Base-by-base conservation (phyloP, 2,888 invertebrate species). In the Agrotis segetum region DNA sequence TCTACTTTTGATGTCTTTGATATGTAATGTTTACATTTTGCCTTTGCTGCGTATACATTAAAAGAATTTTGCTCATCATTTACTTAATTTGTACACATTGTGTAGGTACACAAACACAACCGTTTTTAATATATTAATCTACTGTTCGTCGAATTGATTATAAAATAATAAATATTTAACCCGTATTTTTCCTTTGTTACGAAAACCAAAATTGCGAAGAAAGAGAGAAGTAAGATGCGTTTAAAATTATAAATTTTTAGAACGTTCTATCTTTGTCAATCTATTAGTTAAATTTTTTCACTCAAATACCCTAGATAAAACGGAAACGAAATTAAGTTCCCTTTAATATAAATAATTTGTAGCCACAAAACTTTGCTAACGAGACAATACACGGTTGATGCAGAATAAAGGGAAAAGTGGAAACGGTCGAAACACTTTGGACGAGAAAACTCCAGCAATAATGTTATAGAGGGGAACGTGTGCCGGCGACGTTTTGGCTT, bases 401-500 rank as follows among this genome's bases (percentile, higher is more conserved):
- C 53, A 29, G 14, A 61, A 65, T 55, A 71, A 75, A 62, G 16
- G 19, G 34, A 16, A 56, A 61, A 61, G 17, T 69, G 46, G 47
- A 71, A 74, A 67, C 52, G 65, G 19, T 61, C 61, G 60, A 24
- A 52, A 62, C 52, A 61, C 58, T 76, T 65, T 17, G 58, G 21
- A 50, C 44, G 46, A 44, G 64, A 74, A 82, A 84, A 84, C 74
- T 81, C 11, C 17, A 68, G 65, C 61, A 61, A 62, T 73, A 58
- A 71, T 47, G 60, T 70, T 60, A 58, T n/a, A 65, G 40, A 40
- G 29, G 24, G 63, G 46, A 68, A 67, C 63, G 75, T 63, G 74
- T 73, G 76, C 67, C 7, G 73, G 4, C 59, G 53, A 74, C 77
- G 29, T 77, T 86, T 88, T 85, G 84, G 85, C 83, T 81, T 76